These are phyloP conservation scores for Neopipo cinnamomea DNA, from an alignment of 2,113 vertebrate genomes.

Conservation along the genomic window DNA sequence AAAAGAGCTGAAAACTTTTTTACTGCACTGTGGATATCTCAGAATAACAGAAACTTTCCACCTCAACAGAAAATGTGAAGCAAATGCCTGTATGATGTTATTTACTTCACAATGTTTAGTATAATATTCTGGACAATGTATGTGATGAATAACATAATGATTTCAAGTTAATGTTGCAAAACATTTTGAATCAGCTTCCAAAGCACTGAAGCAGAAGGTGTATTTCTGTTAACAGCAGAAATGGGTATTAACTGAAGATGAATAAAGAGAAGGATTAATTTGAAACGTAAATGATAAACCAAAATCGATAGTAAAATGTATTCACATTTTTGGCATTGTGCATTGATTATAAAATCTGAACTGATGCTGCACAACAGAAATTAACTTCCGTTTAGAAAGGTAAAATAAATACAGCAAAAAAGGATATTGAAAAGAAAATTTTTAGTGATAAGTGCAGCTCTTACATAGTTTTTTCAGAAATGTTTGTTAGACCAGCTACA, in stretches of 20 bases:
- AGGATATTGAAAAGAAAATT: neutral
- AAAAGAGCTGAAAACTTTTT: neutral
- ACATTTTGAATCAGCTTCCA: neutral
- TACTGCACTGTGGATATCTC: neutral
- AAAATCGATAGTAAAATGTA: neutral
- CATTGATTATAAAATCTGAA: neutral
- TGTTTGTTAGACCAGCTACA: neutral
- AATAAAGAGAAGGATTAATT: neutral
- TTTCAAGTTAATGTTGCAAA: neutral
- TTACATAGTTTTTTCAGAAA: neutral
- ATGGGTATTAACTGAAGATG: neutral
- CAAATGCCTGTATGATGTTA: neutral
- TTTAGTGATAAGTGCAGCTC: neutral
- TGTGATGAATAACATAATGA: neutral
- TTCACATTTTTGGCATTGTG: neutral
- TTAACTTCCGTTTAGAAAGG: neutral
- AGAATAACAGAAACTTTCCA: neutral
- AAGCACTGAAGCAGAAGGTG: neutral
- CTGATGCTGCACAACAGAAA: neutral
- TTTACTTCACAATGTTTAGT: neutral
- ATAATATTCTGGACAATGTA: neutral
- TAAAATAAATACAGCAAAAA: neutral
- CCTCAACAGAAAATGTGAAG: neutral
- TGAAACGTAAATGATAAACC: neutral
- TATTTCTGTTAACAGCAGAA: conserved; percentile 11